Evolutionary conservation across 2,797 vertebrate genomes (phyloP).

Genomic region (Emydoidea blandingii): DNA sequence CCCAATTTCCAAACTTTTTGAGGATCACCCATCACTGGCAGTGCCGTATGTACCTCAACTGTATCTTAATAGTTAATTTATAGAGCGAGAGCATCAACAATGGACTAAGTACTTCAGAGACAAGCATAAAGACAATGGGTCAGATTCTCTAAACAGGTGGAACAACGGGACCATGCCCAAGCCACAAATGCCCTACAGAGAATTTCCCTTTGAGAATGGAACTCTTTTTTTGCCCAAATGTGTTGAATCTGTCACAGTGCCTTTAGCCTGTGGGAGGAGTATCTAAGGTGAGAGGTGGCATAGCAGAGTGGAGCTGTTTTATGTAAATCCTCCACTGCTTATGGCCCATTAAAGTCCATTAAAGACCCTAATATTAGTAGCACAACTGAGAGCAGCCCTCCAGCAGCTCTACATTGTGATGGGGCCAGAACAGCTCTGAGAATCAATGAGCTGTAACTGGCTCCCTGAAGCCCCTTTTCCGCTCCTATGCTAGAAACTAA

Average conservation of each 20-base stretch:
- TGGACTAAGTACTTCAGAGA: neutral
- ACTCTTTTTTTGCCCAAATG: neutral
- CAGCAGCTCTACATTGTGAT: neutral
- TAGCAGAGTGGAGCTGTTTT: neutral
- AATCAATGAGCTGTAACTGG: neutral
- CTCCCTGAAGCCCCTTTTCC: neutral
- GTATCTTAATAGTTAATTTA: neutral
- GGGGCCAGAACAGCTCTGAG: neutral
- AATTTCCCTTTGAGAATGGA: neutral
- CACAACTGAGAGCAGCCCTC: neutral
- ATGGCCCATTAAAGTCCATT: neutral
- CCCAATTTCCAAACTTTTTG: neutral
- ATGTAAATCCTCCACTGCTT: neutral
- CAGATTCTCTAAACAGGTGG: neutral
- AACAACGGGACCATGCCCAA: rapidly evolving
- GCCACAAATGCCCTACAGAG: rapidly evolving
- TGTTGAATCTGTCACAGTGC: neutral
- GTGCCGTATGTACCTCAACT: neutral
- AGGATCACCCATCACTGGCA: neutral
- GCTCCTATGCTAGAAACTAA: rapidly evolving
- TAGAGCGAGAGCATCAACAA: neutral
- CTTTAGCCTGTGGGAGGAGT: neutral
- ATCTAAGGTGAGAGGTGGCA: neutral
- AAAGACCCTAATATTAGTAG: neutral
- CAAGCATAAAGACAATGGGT: neutral